phyloP scores from a whole-genome alignment of 1,140 invertebrate species.

The Brachionus paranguensis region DNA sequence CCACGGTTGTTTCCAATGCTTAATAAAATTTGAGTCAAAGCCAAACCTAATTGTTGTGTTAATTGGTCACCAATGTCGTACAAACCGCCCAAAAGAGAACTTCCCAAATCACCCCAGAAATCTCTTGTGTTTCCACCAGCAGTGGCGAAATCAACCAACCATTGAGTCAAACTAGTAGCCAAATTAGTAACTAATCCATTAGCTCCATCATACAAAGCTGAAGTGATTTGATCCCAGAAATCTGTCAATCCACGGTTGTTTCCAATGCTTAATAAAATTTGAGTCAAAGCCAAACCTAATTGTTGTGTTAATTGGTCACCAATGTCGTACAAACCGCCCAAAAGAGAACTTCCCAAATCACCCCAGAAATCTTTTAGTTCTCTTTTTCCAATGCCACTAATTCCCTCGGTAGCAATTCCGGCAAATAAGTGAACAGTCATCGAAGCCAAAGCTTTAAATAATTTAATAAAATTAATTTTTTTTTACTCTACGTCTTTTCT shows the following conservation, averaged over 20 bases:
- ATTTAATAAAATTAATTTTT: not conserved
- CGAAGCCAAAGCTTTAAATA: not conserved
- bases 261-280: not conserved
- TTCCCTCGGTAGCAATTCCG: not conserved
- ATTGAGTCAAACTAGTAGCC: not conserved
- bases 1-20: not conserved
- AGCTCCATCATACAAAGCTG: not conserved
- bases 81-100: not conserved
- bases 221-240: not conserved
- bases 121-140: not conserved
- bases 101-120: constrained; percentile 1
- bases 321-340: not conserved
- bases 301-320: not conserved
- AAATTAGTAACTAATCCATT: not conserved
- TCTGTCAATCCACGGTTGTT: not conserved
- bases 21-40: constrained; percentile 11
- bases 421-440: constrained; percentile 32
- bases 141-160: not conserved
- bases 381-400: constrained; percentile 28
- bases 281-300: not conserved
- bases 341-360: not conserved
- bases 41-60: not conserved
- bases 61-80: not conserved
- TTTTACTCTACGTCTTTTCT: not conserved
- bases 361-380: constrained; percentile 2